Base-by-base conservation (phyloP, 2,888 invertebrate species). In the Tetramorium bicarinatum region DNA sequence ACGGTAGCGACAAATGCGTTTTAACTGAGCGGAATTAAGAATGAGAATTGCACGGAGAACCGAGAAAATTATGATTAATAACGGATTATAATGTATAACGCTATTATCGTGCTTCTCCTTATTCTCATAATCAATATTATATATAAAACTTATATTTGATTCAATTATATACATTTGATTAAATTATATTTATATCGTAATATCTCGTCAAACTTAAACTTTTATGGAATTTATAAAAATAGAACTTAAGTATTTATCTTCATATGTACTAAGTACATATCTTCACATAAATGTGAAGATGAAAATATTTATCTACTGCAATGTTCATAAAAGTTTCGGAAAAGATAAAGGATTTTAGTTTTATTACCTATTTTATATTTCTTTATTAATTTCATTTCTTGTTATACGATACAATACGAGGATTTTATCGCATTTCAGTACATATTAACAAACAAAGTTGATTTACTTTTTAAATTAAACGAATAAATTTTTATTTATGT, bases 1-100 rank as follows among this genome's bases (percentile, higher is more conserved):
- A 54, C 41, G n/a, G 18, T 52, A 54, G 13, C 25, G 54, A 41
- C 25, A 76, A 76, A 66, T 67, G 67, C 67, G n/a, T 77, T 41
- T 41, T 13, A 52, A 67, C 11, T 7, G 38, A 29, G 18, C 2
- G 18, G 29, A 76, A 76, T 41, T 76, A 64, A 62, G 18, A 62
- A 64, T 64, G 34, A 76, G 25, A 64, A 64, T 25, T 18, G 38
- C 8, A 52, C 15, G 11, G 3, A 2, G 13, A 62, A 21, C 21
- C 34, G 3, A 62, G 49, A 76, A n/a, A 66, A 41, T 3, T 13
- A 25, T 9, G 25, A 13, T 77, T 66, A 66, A 25, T 66, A 54
- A 47, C 9, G n/a, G 21, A 54, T 77, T 44, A 29, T 29, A 62
- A 21, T 34, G n/a, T 29, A 9, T 4, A 41, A 74, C 2, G n/a